Evolutionary conservation across 2,113 vertebrate species (phyloP).

Genomic region (Pteropus alecto): DNA sequence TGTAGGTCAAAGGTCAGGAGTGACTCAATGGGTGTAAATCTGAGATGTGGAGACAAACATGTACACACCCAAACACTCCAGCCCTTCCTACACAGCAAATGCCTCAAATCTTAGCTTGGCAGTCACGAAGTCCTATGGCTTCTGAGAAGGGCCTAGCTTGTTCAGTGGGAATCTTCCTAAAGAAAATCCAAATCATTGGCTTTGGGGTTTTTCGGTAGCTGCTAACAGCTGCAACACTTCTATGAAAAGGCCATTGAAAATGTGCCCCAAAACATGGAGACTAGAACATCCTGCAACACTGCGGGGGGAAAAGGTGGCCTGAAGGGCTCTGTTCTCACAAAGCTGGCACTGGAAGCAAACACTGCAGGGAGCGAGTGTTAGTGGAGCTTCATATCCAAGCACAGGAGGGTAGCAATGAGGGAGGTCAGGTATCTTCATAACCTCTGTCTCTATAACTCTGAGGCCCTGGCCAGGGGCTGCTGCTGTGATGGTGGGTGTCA

Average conservation of each 20-base stretch:
- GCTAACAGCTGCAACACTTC: neutral
- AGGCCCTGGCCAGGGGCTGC: neutral
- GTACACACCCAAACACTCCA: neutral
- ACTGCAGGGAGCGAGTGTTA: neutral
- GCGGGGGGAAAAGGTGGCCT: no score
- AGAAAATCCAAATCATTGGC: neutral
- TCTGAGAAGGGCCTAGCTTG: neutral
- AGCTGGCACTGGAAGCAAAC: neutral
- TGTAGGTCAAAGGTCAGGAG: neutral
- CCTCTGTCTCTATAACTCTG: neutral
- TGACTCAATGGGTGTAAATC: slow-evolving; percentile 39
- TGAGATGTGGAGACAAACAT: neutral
- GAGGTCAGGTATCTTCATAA: neutral
- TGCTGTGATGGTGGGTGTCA: neutral
- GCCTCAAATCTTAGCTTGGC: neutral
- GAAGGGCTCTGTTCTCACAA: neutral
- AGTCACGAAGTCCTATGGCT: neutral
- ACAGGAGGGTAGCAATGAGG: neutral
- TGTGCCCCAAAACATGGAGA: neutral
- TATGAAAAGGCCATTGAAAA: neutral
- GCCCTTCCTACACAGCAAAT: neutral
- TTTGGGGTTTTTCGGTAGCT: neutral
- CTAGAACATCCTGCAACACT: neutral
- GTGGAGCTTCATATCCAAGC: neutral
- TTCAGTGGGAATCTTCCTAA: neutral